These are phyloP conservation scores for Rhinophrynus dorsalis DNA, from an alignment of 2,797 vertebrate species.

Conservation along the genomic window DNA sequence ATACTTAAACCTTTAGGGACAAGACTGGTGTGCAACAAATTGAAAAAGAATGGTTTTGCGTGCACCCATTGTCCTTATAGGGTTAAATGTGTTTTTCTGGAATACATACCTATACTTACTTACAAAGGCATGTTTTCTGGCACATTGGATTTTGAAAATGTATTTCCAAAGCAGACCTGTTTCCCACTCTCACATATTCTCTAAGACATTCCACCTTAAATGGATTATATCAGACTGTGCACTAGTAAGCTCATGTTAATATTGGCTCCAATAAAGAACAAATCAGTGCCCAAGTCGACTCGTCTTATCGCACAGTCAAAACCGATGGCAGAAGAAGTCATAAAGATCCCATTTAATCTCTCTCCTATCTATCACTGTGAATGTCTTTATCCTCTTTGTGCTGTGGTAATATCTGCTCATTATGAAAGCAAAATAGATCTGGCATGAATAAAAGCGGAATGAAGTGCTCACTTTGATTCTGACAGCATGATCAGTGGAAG, in stretches of 20 bases:
- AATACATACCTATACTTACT: no score
- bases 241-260: conserved; percentile 76
- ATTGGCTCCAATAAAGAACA: conserved; percentile 86
- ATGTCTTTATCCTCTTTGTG: conserved; percentile 83
- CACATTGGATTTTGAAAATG: not conserved
- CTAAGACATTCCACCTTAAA: conserved; percentile 81
- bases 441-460: conserved; percentile 88
- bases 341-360: conserved; percentile 94
- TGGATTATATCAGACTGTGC: conserved; percentile 71
- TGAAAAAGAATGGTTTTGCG: no score
- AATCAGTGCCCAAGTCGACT: conserved; percentile 80
- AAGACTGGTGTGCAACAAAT: no score
- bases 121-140: no score
- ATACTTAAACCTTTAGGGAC: no score
- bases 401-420: conserved; percentile 91
- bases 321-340: conserved; percentile 88
- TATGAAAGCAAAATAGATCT: conserved; percentile 93
- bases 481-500: conserved; percentile 86
- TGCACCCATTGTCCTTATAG: no score
- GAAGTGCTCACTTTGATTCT: conserved; percentile 85
- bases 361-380: conserved; percentile 83
- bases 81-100: no score
- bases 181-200: conserved; percentile 34
- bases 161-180: conserved; percentile 42
- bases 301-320: conserved; percentile 84